These are phyloP conservation scores for Noctua pronuba DNA, from an alignment of 2,888 invertebrate species.

Conservation along the genomic window DNA sequence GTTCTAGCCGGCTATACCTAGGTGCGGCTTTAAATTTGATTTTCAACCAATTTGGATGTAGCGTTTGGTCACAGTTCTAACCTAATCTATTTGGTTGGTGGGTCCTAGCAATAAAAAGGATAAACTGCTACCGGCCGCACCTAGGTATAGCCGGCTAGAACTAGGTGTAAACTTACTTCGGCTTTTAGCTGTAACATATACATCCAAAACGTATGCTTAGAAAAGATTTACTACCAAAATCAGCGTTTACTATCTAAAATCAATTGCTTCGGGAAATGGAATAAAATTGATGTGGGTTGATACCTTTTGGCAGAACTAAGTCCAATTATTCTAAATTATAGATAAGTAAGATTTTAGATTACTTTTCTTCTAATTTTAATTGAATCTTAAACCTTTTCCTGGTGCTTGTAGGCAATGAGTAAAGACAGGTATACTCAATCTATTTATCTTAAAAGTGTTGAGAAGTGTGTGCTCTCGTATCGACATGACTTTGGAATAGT, in stretches of 20 bases:
- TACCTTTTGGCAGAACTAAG: neutral
- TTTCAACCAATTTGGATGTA: no score
- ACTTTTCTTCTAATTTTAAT: slow-evolving; percentile 17
- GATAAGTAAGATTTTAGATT: slow-evolving; percentile 9
- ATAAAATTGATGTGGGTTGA: neutral
- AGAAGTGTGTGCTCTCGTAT: neutral
- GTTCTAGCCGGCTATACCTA: no score
- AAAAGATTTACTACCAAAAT: neutral
- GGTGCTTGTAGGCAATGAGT: slow-evolving; percentile 16
- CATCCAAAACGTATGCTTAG: neutral
- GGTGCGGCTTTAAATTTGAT: no score
- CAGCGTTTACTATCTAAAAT: neutral
- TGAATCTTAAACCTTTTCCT: slow-evolving; percentile 12
- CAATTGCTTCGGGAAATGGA: neutral
- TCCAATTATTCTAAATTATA: neutral
- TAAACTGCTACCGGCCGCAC: no score
- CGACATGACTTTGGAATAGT: neutral
- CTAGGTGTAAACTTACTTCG: no score
- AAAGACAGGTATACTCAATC: slow-evolving; percentile 39
- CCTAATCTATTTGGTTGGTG: no score
- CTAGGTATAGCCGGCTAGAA: no score
- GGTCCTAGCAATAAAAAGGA: no score
- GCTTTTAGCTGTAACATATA: no score
- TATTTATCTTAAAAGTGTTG: neutral
- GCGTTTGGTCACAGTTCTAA: no score